phyloP scores from a whole-genome alignment of 2,888 invertebrate genomes.

The Scaptomyza tumidula region DNA sequence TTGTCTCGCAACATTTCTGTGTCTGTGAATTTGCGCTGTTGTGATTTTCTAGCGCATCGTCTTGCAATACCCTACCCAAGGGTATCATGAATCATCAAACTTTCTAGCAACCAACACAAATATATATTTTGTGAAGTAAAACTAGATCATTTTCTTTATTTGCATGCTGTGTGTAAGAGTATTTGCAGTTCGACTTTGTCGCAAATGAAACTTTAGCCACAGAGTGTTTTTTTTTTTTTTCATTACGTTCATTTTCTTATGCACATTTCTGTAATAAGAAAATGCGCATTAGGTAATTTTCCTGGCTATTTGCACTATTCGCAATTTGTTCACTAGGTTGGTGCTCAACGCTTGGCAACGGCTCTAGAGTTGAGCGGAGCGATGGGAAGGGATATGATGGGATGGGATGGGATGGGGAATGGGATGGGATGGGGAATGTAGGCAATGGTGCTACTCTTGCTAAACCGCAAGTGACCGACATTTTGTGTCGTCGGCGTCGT shows the following conservation, averaged over 20 bases:
- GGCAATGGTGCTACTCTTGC: conserved; percentile 23
- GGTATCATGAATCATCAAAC: background rate
- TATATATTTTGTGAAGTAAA: too few species aligned
- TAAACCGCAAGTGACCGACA: conserved; percentile 79
- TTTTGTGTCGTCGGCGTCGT: conserved; percentile 48
- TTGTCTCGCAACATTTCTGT: background rate
- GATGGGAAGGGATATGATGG: background rate
- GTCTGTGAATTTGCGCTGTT: conserved; percentile 1
- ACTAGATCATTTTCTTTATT: too few species aligned
- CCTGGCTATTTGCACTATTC: conserved; percentile 79
- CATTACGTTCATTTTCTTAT: conserved; percentile 77
- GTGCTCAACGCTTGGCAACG: conserved; percentile 10
- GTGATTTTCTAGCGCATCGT: conserved; percentile 17
- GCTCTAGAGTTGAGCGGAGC: background rate
- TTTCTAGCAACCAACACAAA: background rate
- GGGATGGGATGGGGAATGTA: background rate
- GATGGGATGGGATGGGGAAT: background rate
- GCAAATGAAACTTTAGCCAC: background rate
- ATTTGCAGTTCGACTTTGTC: background rate
- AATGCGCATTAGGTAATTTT: conserved; percentile 81
- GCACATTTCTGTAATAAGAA: conserved; percentile 77
- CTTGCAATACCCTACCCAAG: conserved; percentile 17
- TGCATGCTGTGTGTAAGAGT: background rate
- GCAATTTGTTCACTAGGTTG: conserved; percentile 59
- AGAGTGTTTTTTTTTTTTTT: conserved; percentile 65